phyloP scores from a whole-genome alignment of 1,140 invertebrate genomes.

The Nebria ingens region DNA sequence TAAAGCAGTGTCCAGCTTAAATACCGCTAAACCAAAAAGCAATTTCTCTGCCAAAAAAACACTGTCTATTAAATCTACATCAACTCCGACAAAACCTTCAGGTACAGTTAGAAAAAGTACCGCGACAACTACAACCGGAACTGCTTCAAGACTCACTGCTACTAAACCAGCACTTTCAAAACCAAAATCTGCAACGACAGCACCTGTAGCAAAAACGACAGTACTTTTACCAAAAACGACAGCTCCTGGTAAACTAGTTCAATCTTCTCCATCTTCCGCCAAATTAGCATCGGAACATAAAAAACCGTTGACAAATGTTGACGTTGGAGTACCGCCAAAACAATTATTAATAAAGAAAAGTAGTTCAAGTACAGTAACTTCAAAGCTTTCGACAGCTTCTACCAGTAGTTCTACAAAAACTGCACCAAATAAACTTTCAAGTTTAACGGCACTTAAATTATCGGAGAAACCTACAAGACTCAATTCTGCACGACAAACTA shows the following conservation, averaged over 20 bases:
- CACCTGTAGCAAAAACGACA: conserved; percentile 22
- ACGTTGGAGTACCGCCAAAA: conserved; percentile 34
- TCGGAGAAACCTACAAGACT: not conserved
- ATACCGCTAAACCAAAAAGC: conserved; percentile 28
- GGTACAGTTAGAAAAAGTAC: conserved; percentile 14
- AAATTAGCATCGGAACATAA: conserved; percentile 28
- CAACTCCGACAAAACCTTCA: conserved; percentile 16
- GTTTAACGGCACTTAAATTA: not conserved
- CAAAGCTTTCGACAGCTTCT: not conserved
- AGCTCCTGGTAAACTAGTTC: conserved; percentile 16
- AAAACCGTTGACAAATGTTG: conserved; percentile 42
- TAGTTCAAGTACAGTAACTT: conserved; percentile 13
- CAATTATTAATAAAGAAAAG: conserved; percentile 16
- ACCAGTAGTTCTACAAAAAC: conserved; percentile 11
- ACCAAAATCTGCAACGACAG: conserved; percentile 19
- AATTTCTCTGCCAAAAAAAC: conserved; percentile 32
- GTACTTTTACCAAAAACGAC: conserved; percentile 19
- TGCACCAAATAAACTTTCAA: conserved; percentile 11
- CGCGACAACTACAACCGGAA: conserved; percentile 12
- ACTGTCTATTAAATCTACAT: conserved; percentile 19
- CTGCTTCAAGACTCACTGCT: conserved; percentile 15
- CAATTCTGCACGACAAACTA: not conserved
- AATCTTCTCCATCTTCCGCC: conserved; percentile 17
- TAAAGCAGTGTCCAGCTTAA: conserved; percentile 21
- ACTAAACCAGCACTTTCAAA: conserved; percentile 20